Conservation (phyloP, 2,888 invertebrate species). For the Ypsolopha scabrella region DNA sequence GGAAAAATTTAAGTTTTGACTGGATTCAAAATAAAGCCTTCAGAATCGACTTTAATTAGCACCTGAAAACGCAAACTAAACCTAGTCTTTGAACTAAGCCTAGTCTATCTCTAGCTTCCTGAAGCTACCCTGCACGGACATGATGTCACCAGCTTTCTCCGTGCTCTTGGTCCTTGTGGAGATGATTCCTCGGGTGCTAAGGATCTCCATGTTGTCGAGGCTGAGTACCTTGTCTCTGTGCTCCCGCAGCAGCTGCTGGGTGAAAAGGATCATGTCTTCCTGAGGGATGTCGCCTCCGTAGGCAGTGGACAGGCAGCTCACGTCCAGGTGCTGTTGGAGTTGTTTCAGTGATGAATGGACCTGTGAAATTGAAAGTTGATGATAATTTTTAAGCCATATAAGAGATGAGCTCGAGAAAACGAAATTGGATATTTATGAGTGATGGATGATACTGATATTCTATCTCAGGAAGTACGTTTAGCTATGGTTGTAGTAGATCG, state of each 20-base stretch:
- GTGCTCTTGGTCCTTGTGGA: constrained; percentile 32
- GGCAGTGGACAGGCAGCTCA: constrained; percentile 75
- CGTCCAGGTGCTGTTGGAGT: constrained; percentile 70
- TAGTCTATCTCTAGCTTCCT: constrained; percentile 78
- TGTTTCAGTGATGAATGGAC: constrained; percentile 70
- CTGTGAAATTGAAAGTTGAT: constrained; percentile 32
- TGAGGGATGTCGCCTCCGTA: constrained; percentile 79
- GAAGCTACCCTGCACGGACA: constrained; percentile 72
- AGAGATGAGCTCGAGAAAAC: no score
- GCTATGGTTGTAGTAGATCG: no score
- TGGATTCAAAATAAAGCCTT: no score
- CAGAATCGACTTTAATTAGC: neutral
- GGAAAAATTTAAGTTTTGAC: no score
- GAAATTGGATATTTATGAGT: no score
- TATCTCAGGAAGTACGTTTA: no score
- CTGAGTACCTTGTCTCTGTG: constrained; percentile 71
- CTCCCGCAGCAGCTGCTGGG: constrained; percentile 72
- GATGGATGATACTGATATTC: no score
- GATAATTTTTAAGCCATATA: no score
- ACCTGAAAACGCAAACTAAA: neutral
- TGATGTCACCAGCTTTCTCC: constrained; percentile 31
- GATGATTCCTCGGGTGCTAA: constrained; percentile 71
- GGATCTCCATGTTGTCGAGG: constrained; percentile 74
- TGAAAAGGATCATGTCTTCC: constrained; percentile 78
- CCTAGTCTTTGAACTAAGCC: no score